These are phyloP conservation scores for Bos indicus DNA, from an alignment of 2,113 vertebrate species.

Conservation along the genomic window DNA sequence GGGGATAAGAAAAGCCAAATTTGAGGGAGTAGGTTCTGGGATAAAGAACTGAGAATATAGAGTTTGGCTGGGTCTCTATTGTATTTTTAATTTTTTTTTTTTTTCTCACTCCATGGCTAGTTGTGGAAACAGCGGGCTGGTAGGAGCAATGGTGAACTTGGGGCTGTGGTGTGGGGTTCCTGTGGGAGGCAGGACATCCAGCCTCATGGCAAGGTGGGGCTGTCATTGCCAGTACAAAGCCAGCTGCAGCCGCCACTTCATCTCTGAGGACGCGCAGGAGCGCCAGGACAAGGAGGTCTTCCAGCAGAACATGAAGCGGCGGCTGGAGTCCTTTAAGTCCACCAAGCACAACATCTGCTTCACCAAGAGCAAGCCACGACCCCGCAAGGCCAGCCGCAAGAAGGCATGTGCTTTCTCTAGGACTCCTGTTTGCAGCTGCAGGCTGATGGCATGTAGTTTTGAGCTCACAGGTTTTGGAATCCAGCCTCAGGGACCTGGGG, in stretches of 20 bases:
- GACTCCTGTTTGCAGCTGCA: background rate
- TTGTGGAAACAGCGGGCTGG: background rate
- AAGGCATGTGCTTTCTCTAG: conserved; percentile 81
- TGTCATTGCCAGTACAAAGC: conserved; percentile 91
- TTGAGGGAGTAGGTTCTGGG: background rate
- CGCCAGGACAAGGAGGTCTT: conserved; percentile 96
- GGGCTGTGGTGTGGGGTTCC: conserved; percentile 21
- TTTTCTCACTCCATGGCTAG: background rate
- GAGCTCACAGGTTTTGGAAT: background rate
- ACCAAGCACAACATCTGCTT: conserved; percentile 85
- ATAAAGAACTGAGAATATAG: background rate
- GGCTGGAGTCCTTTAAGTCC: conserved; percentile 95
- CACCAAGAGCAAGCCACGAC: conserved; percentile 86
- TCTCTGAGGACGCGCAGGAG: conserved; percentile 91
- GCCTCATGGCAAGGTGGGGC: conserved; percentile 69
- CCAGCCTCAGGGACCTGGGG: background rate
- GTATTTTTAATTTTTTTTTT: background rate
- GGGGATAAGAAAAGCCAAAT: background rate
- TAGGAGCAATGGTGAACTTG: background rate
- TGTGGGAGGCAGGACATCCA: background rate
- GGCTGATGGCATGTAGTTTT: background rate
- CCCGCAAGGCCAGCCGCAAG: conserved; percentile 92
- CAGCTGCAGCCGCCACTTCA: conserved; percentile 97
- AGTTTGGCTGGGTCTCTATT: background rate
- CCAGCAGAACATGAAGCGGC: conserved; percentile 96